Evolutionary conservation across 2,797 vertebrate species (phyloP), one percentile per base, ranked within the genome.

Genomic region (Sebastes elongatus): DNA sequence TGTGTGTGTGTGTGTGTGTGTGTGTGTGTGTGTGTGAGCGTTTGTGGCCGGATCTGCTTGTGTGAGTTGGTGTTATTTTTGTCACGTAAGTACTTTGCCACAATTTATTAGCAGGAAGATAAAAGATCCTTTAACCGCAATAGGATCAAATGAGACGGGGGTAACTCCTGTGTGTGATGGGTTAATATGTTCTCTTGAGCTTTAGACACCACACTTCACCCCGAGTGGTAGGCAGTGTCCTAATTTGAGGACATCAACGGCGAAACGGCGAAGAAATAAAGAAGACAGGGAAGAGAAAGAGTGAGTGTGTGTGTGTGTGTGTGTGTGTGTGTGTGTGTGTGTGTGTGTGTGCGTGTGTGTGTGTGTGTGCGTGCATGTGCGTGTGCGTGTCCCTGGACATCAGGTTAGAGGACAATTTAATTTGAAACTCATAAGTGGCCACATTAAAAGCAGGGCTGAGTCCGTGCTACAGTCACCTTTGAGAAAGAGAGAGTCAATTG

Each of bases 381-480:
- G 5, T 49, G 35, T 8, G 42, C 28, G 18, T 5, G 25, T 35
- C n/a, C 28, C 71, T 61, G n/a, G 67, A 78, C 73, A 68, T 70
- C 23, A 72, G 73, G 74, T 80, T 80, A 68, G 67, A 82, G 74
- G 70, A 66, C 61, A 73, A 76, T 86, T 83, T 72, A 64, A 86
- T 86, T 69, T 84, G 65, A 87, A 74, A 73, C 74, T 76, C 75
- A 23, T 71, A 83, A 87, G 72, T 78, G 73, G 59, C 49, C 67
- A 49, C 61, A 75, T 81, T 88, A 83, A 83, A 77, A 82, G 65
- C 52, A 80, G 38, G 27, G 62, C 22, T 4, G 60, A 81, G 72
- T 55, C 53, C 78, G 28, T 62, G 30, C 56, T 67, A 25, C 71
- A 72, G 49, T 80, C 80, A 81, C 35, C 76, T 81, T 25, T 73